Evolutionary conservation across 2,113 vertebrate genomes (phyloP).

Genomic region (Puffinus mauretanicus): DNA sequence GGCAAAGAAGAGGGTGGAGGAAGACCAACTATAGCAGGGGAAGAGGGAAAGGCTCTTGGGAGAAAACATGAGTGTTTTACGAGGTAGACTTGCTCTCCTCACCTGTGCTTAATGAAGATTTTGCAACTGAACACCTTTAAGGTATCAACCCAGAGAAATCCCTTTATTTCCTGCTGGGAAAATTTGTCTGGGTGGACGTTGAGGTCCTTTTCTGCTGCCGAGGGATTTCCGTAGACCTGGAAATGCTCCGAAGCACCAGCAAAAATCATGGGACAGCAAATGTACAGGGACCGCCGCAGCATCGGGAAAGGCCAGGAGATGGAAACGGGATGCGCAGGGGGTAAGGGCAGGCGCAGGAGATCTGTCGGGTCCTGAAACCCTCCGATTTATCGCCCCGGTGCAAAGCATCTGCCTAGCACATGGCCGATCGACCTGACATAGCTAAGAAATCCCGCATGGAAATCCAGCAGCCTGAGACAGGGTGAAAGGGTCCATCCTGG

Average conservation of each 20-base stretch:
- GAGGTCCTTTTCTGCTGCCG: background rate
- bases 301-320: background rate
- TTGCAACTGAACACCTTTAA: background rate
- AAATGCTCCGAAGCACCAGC: accelerated
- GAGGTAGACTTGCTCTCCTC: background rate
- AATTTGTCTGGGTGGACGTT: background rate
- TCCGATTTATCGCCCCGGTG: accelerated
- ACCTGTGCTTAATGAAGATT: background rate
- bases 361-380: background rate
- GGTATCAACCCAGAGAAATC: background rate
- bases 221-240: background rate
- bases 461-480: background rate
- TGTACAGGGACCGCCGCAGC: accelerated
- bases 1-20: background rate
- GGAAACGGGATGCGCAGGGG: accelerated
- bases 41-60: background rate
- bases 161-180: background rate
- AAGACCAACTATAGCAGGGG: background rate
- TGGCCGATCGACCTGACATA: background rate
- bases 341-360: background rate
- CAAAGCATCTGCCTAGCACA: background rate
- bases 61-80: background rate
- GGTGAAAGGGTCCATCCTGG: background rate
- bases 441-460: background rate
- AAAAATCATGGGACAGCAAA: background rate